Conservation (phyloP, 1,140 invertebrate genomes). For the Polypedilum pembai region DNA sequence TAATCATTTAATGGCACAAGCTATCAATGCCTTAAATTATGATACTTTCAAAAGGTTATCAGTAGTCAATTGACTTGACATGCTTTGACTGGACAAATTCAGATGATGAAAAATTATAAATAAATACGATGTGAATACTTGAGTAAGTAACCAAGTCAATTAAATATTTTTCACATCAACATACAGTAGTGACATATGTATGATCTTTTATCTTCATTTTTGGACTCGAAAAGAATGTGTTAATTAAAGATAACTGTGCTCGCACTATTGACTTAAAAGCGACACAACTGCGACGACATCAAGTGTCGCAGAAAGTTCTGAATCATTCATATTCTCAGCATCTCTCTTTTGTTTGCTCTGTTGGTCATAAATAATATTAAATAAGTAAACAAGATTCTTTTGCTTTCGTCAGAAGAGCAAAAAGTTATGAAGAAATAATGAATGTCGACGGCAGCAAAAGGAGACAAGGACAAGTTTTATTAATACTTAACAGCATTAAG, state of each 20-base stretch:
- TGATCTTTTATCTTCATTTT: neutral
- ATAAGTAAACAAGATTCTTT: too few relatives aligned
- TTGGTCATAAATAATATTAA: too few relatives aligned
- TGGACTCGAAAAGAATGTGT: neutral
- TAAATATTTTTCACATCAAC: too few relatives aligned
- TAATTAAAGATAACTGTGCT: neutral
- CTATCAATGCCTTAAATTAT: slow-evolving; percentile 5
- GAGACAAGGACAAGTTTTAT: too few relatives aligned
- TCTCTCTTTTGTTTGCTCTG: too few relatives aligned
- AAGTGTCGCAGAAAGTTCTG: neutral
- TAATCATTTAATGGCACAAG: neutral
- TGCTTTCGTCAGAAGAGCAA: too few relatives aligned
- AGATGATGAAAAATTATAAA: neutral
- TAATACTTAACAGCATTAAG: too few relatives aligned
- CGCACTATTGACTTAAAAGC: neutral
- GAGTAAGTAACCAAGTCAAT: neutral
- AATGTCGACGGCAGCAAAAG: too few relatives aligned
- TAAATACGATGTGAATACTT: neutral
- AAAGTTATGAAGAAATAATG: too few relatives aligned
- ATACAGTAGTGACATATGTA: neutral
- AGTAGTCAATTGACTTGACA: neutral
- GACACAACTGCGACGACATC: neutral
- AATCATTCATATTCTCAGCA: neutral
- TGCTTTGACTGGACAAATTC: neutral
- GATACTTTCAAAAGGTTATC: neutral